Evolutionary conservation across 1,140 invertebrate species (phyloP), one percentile per base, ranked within the genome.

Genomic region (Oreohelix idahoensis): DNA sequence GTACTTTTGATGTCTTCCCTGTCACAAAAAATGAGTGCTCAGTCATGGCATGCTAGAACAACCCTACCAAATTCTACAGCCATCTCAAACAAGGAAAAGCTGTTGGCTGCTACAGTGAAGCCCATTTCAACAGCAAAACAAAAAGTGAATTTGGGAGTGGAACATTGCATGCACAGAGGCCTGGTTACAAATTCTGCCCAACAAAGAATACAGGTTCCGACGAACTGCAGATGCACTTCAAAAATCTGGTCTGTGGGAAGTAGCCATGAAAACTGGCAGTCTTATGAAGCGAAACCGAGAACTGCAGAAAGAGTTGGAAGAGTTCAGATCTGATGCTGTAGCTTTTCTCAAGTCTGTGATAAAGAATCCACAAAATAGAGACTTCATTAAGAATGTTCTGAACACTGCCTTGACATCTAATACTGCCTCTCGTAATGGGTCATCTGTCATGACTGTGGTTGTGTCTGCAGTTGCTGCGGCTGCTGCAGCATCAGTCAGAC

Each of bases 201-300:
- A 32, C 17, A 78, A 82, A 73, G 76, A 84, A 36, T 63, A 80
- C 23, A 69, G 81, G 4, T 86, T 84, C 39, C 73, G 74, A 53
- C 51, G 66, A 13, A 84, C 85, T 11, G 85, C 83, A 10, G 83
- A 86, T 23, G 83, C 83, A 4, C 51, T 86, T 51, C 83, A 84
- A 32, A 84, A 86, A 29, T 86, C 81, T 49, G 85, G 85, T 15
- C 66, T 86, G 38, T 84, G 83, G 81, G 83, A 84, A 38, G 83
- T 86, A 15, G 85, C 85, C 32, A 86, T 84, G 77, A 84, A 86
- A 39, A 84, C 83, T 49, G 83, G 83, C 11, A 75, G 73, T 32
- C 39, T 86, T 26, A 83, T 86, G 15, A 83, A 83, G 49, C 74
- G 83, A 29, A 86, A 86, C 58, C 26, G 53, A 35, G 81, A 84